Evolutionary conservation across 2,797 vertebrate genomes (phyloP).

Genomic region (Rhadinocentrus ornatus): DNA sequence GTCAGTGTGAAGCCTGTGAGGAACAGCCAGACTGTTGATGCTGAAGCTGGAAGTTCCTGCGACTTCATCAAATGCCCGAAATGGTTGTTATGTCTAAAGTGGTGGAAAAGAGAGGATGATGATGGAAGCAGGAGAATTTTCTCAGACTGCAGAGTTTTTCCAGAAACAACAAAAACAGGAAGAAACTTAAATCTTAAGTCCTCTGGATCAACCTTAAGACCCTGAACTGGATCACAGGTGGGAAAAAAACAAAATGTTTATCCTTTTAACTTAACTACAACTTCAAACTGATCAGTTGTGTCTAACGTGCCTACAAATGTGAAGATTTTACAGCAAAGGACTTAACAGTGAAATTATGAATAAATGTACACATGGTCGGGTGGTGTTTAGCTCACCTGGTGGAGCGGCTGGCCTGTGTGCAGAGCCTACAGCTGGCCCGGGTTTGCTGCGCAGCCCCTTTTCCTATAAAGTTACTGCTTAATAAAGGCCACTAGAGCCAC

Average conservation of each 20-base stretch:
- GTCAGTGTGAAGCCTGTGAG: constrained; percentile 2
- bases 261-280: not conserved
- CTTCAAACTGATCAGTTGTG: not conserved
- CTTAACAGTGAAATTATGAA: not conserved
- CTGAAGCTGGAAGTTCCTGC: too few relatives aligned
- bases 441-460: too few relatives aligned
- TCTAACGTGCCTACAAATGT: not conserved
- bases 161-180: too few relatives aligned
- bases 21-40: constrained; percentile 14
- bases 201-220: not conserved
- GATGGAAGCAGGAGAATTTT: not conserved
- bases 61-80: too few relatives aligned
- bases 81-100: too few relatives aligned
- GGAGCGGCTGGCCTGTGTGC: too few relatives aligned
- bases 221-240: too few relatives aligned
- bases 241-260: not conserved
- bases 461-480: not conserved
- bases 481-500: not conserved
- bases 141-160: too few relatives aligned
- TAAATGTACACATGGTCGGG: not conserved
- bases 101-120: not conserved
- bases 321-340: not conserved
- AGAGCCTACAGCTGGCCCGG: too few relatives aligned
- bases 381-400: not conserved
- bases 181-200: constrained; percentile 4